Conservation (phyloP, 1,140 invertebrate species). For the Bombus sylvicola region DNA sequence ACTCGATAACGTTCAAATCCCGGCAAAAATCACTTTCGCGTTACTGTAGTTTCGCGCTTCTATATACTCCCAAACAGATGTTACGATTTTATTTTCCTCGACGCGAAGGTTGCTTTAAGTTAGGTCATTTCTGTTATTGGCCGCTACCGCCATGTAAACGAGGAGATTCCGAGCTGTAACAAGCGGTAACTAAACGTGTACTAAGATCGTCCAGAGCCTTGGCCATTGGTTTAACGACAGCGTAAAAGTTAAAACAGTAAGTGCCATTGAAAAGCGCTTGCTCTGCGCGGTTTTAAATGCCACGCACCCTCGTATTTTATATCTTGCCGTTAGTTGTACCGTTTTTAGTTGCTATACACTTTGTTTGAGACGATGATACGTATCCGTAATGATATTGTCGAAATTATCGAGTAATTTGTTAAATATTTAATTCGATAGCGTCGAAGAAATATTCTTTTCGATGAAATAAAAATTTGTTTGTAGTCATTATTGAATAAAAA, state of each 20-base stretch:
- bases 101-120: neutral
- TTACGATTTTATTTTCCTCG: conserved; percentile 58
- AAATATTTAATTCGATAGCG: too few relatives aligned
- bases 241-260: conserved; percentile 76
- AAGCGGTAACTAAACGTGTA: conserved; percentile 66
- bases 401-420: too few relatives aligned
- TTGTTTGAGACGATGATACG: too few relatives aligned
- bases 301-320: conserved; percentile 51
- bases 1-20: conserved; percentile 59
- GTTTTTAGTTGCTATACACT: neutral
- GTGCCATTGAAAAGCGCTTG: conserved; percentile 63
- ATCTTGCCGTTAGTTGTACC: neutral
- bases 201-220: neutral
- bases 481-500: too few relatives aligned
- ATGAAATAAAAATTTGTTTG: too few relatives aligned
- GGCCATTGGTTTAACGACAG: conserved; percentile 75
- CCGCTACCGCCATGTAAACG: conserved; percentile 53
- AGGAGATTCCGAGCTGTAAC: conserved; percentile 60
- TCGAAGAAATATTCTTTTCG: too few relatives aligned
- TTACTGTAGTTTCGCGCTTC: conserved; percentile 41
- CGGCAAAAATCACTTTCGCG: conserved; percentile 61
- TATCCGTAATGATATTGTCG: too few relatives aligned
- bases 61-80: conserved; percentile 35
- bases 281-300: neutral
- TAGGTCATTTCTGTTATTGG: conserved; percentile 31